Base-by-base conservation (phyloP, 1,140 invertebrate genomes). In the Zaprionus capensis region DNA sequence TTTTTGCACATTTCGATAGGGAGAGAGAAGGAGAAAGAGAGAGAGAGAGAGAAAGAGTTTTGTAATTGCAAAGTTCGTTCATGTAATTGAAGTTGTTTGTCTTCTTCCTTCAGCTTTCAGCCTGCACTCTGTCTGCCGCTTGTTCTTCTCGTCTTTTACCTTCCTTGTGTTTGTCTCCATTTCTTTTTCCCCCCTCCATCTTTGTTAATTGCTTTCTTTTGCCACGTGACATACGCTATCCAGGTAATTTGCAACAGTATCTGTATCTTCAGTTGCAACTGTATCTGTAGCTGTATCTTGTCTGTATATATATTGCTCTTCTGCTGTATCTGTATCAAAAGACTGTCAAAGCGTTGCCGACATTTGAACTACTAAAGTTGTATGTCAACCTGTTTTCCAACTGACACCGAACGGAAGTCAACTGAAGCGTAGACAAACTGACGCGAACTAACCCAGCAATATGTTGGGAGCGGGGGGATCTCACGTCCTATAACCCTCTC, bases 311-410 rank as follows among this genome's bases (percentile, higher is more conserved):
- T 34, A 3, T 34, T 7, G 9, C 31, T 34, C 31, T 34, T 34
- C 2, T 34, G 31, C 53, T 66, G 28, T n/a, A 53, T 28, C 22
- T 55, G 26, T 34, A 68, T 53, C 55, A 51, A 58, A 26, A n/a
- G 17, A 20, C 51, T 28, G 49, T 71, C 63, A 49, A 55, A 51
- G 28, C 31, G 36, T 15, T 51, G 57, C 36, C 41, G 78, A 85
- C 82, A 75, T 85, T 84, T 84, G 78, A 85, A 85, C 81, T 78
- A 69, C 22, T 26, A 71, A 85, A 83, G 74, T 75, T 85, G 68
- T 75, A 71, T 84, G 82, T 85, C 82, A 84, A 85, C 82, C 82
- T 84, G 82, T 84, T 85, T 71, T 61, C 41, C 41, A 85, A 71
- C 41, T 81, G 78, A 84, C 82, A 85, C 70, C 78, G 59, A 58